Base-by-base conservation (phyloP, 1,140 invertebrate genomes). In the Pachyrhynchus sulphureomaculatus region DNA sequence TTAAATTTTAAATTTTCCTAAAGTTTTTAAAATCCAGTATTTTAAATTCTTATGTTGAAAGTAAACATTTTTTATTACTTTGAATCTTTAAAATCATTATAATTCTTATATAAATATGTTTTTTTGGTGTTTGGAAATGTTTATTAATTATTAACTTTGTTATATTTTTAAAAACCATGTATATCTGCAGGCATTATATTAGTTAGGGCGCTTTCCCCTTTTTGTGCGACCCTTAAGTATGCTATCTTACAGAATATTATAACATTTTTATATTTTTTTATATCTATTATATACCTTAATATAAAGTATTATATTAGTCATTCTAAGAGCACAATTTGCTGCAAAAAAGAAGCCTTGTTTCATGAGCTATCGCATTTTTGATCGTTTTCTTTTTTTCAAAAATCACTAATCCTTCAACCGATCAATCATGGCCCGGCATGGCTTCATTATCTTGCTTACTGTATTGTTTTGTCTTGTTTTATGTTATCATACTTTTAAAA, bases 91-190 rank as follows among this genome's bases (percentile, higher is more conserved):
- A 33, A 48, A 55, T 36, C 53, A 65, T 59, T 55, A 51, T 55
- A 44, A 48, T 49, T 36, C 41, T 55, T 58, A 47, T 37, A 44
- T 53, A 58, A 62, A 62, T 68, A 66, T 53, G 12, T 33, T 33
- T 5, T 33, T 33, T 39, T 65, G 63, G 61, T 68, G 64, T 65
- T 66, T 68, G 66, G 66, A 58, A 55, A 62, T 62, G 41, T 42
- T 34, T 52, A 42, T 41, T 47, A 61, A 55, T 56, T 67, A 57
- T 47, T 57, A 36, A 45, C 41, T 54, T 53, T 55, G 26, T 57
- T 41, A 37, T 65, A 57, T 57, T 56, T 55, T 67, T 62, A 42
- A 59, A 66, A 73, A 72, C 71, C 71, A 72, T 74, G 71, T 73
- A 72, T 71, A 72, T 72, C 67, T 74, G 71, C 69, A 63, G 69